Conservation (phyloP, 2,888 invertebrate genomes). For the Nymphalis urticae region DNA sequence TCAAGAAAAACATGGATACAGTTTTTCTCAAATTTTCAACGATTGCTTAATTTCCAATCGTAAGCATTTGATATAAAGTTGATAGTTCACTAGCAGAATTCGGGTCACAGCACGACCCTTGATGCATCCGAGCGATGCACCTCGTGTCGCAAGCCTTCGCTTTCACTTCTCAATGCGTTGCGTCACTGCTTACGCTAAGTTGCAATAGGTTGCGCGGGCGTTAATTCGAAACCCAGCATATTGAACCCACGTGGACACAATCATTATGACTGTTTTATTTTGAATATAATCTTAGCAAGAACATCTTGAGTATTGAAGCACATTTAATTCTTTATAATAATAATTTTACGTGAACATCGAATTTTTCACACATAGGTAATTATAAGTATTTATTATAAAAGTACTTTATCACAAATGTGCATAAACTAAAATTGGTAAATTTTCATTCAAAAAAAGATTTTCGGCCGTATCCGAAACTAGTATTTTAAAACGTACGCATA, state of each 20-base stretch:
- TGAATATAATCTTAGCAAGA: neutral
- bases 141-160: constrained; percentile 69
- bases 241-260: constrained; percentile 38
- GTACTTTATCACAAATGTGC: too few species aligned
- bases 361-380: too few species aligned
- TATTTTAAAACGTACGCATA: too few species aligned
- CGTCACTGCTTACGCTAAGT: constrained; percentile 49
- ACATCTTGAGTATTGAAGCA: too few species aligned
- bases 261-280: constrained; percentile 1
- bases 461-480: too few species aligned
- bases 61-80: constrained; percentile 29
- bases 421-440: too few species aligned
- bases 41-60: constrained; percentile 19
- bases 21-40: neutral
- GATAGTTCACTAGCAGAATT: constrained; percentile 37
- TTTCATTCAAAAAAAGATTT: too few species aligned
- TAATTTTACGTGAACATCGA: too few species aligned
- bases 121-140: constrained; percentile 74
- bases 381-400: too few species aligned
- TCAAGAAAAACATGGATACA: neutral
- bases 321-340: too few species aligned
- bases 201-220: constrained; percentile 46
- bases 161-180: constrained; percentile 69
- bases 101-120: constrained; percentile 52
- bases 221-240: constrained; percentile 31